Conservation (phyloP, 2,113 vertebrate species). For the Callipepla californica region DNA sequence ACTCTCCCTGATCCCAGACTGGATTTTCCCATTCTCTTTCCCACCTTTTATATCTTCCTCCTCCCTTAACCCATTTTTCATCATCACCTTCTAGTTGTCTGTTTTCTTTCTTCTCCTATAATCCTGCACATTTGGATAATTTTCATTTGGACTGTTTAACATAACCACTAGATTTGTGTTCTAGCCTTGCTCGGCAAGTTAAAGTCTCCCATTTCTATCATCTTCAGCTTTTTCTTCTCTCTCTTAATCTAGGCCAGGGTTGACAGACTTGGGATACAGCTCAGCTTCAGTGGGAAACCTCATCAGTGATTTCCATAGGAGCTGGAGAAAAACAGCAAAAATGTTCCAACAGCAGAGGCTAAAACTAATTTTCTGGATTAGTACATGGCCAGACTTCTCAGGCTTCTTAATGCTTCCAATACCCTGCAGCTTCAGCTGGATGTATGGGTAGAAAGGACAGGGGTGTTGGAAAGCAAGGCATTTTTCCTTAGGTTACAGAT, state of each 20-base stretch:
- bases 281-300: background rate
- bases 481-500: background rate
- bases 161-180: slow-evolving; percentile 66
- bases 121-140: slow-evolving; percentile 52
- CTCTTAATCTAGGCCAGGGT: background rate
- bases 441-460: background rate
- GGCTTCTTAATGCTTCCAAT: background rate
- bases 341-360: background rate
- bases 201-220: slow-evolving; percentile 6
- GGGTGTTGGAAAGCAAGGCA: background rate
- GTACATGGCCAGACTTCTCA: background rate
- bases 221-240: slow-evolving; percentile 3
- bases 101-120: slow-evolving; percentile 48
- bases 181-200: slow-evolving; percentile 46
- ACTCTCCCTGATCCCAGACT: background rate
- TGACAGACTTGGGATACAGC: background rate
- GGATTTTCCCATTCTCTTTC: slow-evolving; percentile 26
- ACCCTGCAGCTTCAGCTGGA: background rate
- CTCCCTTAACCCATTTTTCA: slow-evolving; percentile 23
- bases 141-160: slow-evolving; percentile 52
- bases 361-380: background rate
- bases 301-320: background rate
- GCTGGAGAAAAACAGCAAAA: background rate
- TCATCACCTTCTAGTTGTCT: background rate
- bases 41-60: slow-evolving; percentile 11